Evolutionary conservation across 2,888 invertebrate species (phyloP), one percentile per base, ranked within the genome.

Genomic region (Dicycla oo): DNA sequence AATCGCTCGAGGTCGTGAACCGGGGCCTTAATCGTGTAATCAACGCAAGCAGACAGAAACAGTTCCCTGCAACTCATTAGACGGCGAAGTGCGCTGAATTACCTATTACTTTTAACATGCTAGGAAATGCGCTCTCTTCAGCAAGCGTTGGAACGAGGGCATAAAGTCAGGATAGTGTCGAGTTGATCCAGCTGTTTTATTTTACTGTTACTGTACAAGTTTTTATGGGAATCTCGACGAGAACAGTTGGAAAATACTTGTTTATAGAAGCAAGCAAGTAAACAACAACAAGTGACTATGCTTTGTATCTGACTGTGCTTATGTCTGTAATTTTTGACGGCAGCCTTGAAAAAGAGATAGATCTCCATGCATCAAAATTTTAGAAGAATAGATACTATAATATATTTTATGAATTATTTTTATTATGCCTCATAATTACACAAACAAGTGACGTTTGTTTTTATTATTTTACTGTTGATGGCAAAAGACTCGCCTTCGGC

Each of bases 101-200:
- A 72, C 69, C 77, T 77, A 83, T 87, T 83, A 88, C 82, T 83
- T 83, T 77, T 80, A 72, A 80, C 72, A 74, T 66, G 68, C 56
- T 43, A 62, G 73, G 68, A 70, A 80, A 85, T 83, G 77, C 68
- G 60, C 62, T 62, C 67, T 63, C 67, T 80, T 49, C 66, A 61
- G 56, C 58, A 23, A 30, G 53, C 38, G 75, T 73, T 60, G 54
- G 26, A 66, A 69, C 47, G 72, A 64, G 61, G 23, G 5, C 57
- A 23, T 75, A 70, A 80, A 83, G 23, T 43, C 53, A 15, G 65
- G 58, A 34, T 34, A 38, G 58, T 78, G 45, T 38, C 56, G 57
- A 58, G 20, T 51, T 56, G 30, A 71, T 73, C 56, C 56, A 5
- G 47, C 54, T 63, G n/a, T 54, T 65, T 66, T 49, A 73, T 62